Base-by-base conservation (phyloP, 2,888 invertebrate species). In the Acrobasis repandana region DNA sequence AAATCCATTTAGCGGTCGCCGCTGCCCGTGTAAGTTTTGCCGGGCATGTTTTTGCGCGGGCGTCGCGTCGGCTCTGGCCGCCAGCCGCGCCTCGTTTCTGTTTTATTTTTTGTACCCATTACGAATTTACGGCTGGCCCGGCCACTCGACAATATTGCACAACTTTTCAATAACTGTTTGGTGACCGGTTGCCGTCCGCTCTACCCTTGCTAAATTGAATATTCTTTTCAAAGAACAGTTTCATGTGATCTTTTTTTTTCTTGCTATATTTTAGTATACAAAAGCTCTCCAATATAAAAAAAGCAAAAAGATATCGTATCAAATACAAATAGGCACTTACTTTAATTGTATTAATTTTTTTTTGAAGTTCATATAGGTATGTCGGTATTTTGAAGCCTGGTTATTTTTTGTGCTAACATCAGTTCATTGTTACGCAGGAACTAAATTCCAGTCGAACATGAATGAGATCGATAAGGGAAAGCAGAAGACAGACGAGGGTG, bases 381-480 rank as follows among this genome's bases (percentile, higher is more conserved):
- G 6, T 28, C 28, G 6, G 28, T 28, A 6, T 28, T 28, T 8
- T 6, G 8, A 28, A 2, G 28, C 0, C 28, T 28, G 8, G 2
- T n/a, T 28, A 28, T 28, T 28, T 28, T 28, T 28, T 28, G 28
- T 2, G 28, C 15, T 54, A 36, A 54, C 54, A 38, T 16, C 38
- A 38, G 38, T 72, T 73, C 73, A 67, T 73, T 80, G 74, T 88
- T 63, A 89, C 75, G 28, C 93, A 95, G 95, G 95, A 84, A 94
- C 95, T 67, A 95, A 95, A 84, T 95, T 95, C 84, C 95, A 95
- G 88, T 95, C 95, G 69, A 94, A 94, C 80, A 87, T 96, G 80
- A 96, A 96, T 84, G 96, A 96, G 88, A 96, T 96, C 80, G 96
- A 95, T 84, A 96, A 96, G 88, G 95, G 95, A 59, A 96, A 96